A percentile compares a stretch with the other conserved stretches of the same genome.
Conservation (phyloP, 2,888 invertebrate species). For the Netelia melanura region DNA sequence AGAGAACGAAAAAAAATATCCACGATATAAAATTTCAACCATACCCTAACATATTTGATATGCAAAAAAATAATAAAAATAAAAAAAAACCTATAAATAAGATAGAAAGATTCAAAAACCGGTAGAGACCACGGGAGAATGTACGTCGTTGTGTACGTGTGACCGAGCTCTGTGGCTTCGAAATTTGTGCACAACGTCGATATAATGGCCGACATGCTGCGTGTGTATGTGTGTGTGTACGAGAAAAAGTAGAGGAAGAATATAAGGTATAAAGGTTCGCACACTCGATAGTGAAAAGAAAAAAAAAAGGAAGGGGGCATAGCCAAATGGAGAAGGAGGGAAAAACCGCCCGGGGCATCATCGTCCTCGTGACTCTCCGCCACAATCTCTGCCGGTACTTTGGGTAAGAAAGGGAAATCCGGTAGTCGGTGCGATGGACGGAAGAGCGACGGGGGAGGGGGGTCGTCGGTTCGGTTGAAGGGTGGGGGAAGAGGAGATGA, state of each 20-base stretch:
- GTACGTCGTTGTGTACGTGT: too few species aligned
- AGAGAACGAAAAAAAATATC: too few species aligned
- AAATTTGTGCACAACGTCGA: too few species aligned
- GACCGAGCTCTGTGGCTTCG: too few species aligned
- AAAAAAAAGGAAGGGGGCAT: constrained; percentile 1
- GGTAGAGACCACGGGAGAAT: too few species aligned
- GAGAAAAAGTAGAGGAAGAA: constrained; percentile 35
- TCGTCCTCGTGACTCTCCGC: constrained; percentile 21
- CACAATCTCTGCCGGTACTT: constrained; percentile 56
- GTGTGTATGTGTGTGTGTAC: background rate
- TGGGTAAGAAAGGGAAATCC: constrained; percentile 59
- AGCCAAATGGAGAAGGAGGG: background rate
- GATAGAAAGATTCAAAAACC: too few species aligned
- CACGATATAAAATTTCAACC: too few species aligned
- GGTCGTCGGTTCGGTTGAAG: constrained; percentile 6
- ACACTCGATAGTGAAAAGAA: constrained; percentile 1
- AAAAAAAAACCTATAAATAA: too few species aligned
- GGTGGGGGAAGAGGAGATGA: background rate
- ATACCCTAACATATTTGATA: too few species aligned
- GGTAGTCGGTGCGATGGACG: constrained; percentile 9
- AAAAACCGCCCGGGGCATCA: constrained; percentile 20
- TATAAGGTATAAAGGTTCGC: background rate
- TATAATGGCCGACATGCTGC: too few species aligned
- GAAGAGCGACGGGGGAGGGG: background rate
- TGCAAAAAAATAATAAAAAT: too few species aligned